A percentile compares a stretch with the other conserved stretches of the same genome.
Evolutionary conservation across 2,888 invertebrate species (phyloP).

Genomic region (Trachelus troglodyta): DNA sequence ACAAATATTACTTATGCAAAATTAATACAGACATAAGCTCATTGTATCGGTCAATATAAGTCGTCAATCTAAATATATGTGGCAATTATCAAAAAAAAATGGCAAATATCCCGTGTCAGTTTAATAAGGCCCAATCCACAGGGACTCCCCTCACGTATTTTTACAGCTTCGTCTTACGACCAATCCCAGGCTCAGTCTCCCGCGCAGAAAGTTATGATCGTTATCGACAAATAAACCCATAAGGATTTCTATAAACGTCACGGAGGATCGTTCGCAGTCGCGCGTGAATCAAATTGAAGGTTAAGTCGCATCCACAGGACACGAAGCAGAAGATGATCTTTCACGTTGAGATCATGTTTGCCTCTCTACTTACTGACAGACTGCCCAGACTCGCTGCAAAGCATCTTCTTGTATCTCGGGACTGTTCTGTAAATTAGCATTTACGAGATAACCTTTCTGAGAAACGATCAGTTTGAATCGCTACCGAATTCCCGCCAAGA

Average conservation of each 20-base stretch:
- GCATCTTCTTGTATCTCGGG: neutral
- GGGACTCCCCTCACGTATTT: neutral
- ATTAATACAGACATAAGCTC: conserved; percentile 4
- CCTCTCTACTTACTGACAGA: neutral
- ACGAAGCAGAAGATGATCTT: neutral
- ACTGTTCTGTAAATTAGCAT: conserved; percentile 2
- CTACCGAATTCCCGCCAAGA: neutral
- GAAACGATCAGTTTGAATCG: neutral
- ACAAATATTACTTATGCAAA: conserved; percentile 5
- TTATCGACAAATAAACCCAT: conserved; percentile 1
- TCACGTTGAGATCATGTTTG: neutral
- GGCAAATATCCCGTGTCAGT: neutral
- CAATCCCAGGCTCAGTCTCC: neutral
- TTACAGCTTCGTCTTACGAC: neutral
- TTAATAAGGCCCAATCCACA: neutral
- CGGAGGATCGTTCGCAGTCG: neutral
- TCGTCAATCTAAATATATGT: conserved; percentile 13
- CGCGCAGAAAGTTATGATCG: neutral
- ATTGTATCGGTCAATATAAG: neutral
- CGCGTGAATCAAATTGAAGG: conserved; percentile 8
- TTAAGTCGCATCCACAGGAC: neutral
- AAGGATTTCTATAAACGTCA: neutral
- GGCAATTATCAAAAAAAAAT: conserved; percentile 1
- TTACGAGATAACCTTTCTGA: neutral
- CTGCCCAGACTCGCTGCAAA: neutral